These are phyloP conservation scores for Altica lythri DNA, from an alignment of 2,888 invertebrate genomes.

Conservation along the genomic window DNA sequence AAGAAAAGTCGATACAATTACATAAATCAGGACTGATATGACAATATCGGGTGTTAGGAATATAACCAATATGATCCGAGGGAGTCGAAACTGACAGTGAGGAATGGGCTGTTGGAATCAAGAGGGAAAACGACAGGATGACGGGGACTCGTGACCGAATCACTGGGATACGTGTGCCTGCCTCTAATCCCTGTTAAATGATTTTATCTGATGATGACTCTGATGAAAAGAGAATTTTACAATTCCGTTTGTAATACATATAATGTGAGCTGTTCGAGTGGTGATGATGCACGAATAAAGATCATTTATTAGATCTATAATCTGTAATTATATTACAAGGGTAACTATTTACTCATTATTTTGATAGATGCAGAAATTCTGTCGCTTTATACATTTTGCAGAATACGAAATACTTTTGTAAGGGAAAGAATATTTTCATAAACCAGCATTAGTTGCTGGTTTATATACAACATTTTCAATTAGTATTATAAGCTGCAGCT, in stretches of 20 bases:
- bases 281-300: background rate
- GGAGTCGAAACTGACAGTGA: constrained; percentile 45
- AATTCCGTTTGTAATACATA: constrained; percentile 12
- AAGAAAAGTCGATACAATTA: constrained; percentile 56
- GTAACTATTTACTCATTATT: too few species aligned
- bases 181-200: constrained; percentile 41
- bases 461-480: too few species aligned
- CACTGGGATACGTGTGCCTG: constrained; percentile 44
- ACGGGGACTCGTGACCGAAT: constrained; percentile 46
- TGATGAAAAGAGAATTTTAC: constrained; percentile 12
- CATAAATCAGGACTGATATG: constrained; percentile 56
- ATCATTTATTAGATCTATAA: too few species aligned
- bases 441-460: too few species aligned
- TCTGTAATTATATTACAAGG: too few species aligned
- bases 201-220: constrained; percentile 25
- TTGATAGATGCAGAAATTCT: too few species aligned
- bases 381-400: too few species aligned
- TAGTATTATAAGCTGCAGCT: too few species aligned
- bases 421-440: too few species aligned
- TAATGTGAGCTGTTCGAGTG: background rate
- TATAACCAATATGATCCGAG: constrained; percentile 54
- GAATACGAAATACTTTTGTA: too few species aligned
- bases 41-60: constrained; percentile 54
- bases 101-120: constrained; percentile 38
- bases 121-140: constrained; percentile 35